Percentiles rank a stretch among this genome's conserved stretches.
These are phyloP conservation scores for Hyppa rectilinea DNA, from an alignment of 2,888 invertebrate genomes.

Conservation along the genomic window DNA sequence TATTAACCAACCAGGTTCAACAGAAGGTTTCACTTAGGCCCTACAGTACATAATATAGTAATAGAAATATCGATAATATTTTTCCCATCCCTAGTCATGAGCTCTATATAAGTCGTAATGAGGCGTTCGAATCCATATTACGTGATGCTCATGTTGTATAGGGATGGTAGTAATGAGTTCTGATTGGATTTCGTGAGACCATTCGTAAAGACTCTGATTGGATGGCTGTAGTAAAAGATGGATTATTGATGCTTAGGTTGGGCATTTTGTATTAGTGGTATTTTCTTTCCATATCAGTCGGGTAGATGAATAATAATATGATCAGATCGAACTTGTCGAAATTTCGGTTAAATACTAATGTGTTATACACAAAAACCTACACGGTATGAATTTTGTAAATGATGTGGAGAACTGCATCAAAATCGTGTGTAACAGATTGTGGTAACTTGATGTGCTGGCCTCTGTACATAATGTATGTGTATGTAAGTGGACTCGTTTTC, in stretches of 20 bases:
- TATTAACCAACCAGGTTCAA: too few species aligned
- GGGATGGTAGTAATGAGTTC: conserved; percentile 31
- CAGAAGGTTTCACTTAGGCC: too few species aligned
- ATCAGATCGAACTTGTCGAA: too few species aligned
- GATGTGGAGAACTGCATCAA: too few species aligned
- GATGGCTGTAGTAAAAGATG: background rate
- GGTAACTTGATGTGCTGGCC: too few species aligned
- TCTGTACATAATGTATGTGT: too few species aligned
- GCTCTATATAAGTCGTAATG: conserved; percentile 17
- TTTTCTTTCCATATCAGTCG: background rate
- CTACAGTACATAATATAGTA: background rate
- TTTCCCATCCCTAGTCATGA: conserved; percentile 10
- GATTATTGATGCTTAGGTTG: conserved; percentile 8
- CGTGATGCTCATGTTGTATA: conserved; percentile 42
- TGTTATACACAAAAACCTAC: too few species aligned
- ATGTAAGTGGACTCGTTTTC: too few species aligned
- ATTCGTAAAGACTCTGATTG: conserved; percentile 30
- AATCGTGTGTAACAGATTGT: too few species aligned
- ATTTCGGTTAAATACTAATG: too few species aligned
- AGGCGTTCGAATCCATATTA: conserved; percentile 18
- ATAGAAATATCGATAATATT: background rate
- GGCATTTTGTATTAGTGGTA: background rate
- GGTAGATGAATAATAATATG: too few species aligned
- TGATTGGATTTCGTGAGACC: conserved; percentile 33
- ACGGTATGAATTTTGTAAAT: too few species aligned